These are phyloP conservation scores for Ciona savignyi DNA, from an alignment of 23 tunicate species.

Conservation along the genomic window DNA sequence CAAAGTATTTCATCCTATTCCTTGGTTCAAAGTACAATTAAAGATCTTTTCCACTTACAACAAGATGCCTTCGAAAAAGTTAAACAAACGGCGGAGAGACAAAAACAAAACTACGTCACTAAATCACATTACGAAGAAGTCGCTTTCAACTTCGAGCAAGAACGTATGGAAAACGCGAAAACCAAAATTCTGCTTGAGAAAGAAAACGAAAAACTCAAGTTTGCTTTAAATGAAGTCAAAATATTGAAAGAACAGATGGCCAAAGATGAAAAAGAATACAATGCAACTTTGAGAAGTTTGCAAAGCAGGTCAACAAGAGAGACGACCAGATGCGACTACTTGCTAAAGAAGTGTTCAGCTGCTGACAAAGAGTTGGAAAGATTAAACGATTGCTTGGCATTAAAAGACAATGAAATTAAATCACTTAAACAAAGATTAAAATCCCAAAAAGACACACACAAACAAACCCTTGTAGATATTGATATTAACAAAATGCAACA, in stretches of 20 bases:
- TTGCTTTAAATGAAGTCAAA: conserved; percentile 39
- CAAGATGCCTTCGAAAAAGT: conserved; percentile 35
- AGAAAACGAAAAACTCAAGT: conserved; percentile 37
- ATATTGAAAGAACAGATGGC: conserved; percentile 48
- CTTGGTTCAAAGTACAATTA: conserved; percentile 47
- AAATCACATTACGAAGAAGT: conserved; percentile 43
- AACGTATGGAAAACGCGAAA: conserved; percentile 60
- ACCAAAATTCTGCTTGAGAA: conserved; percentile 55
- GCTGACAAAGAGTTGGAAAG: conserved; percentile 31
- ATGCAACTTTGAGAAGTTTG: conserved; percentile 23
- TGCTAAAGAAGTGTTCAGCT: conserved; percentile 41
- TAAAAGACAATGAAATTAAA: conserved; percentile 63
- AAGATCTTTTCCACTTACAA: conserved; percentile 61
- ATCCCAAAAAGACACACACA: conserved; percentile 48
- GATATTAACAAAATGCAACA: conserved; percentile 77
- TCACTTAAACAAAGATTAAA: conserved; percentile 50
- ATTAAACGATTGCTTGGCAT: conserved; percentile 14
- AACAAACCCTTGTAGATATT: conserved; percentile 53
- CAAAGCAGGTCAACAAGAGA: conserved; percentile 51
- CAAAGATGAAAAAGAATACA: conserved; percentile 38
- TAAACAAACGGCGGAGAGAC: conserved; percentile 33
- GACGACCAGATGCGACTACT: conserved; percentile 57
- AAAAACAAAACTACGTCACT: conserved; percentile 48
- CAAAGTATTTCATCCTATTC: conserved; percentile 25
- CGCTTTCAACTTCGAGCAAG: conserved; percentile 18